phyloP scores from a whole-genome alignment of 1,140 invertebrate genomes.

The Drosophila gunungcola region DNA sequence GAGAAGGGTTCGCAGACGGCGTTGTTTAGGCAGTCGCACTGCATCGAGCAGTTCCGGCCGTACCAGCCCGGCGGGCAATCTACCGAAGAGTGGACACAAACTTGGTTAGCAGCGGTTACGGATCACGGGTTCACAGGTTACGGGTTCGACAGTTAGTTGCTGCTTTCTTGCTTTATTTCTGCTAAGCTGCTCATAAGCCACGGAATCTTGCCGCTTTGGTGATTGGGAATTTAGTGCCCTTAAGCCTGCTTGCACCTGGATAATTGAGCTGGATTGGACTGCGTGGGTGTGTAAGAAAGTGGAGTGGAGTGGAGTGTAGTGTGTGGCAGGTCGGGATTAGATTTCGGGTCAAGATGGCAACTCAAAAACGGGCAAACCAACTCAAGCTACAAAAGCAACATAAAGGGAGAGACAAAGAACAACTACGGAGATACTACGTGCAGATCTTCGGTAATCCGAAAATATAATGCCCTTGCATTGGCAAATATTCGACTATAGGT shows the following conservation, averaged over 20 bases:
- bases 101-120: slow-evolving; percentile 19
- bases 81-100: slow-evolving; percentile 79
- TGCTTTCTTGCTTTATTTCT: slow-evolving; percentile 15
- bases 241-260: slow-evolving; percentile 29
- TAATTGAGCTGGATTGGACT: slow-evolving; percentile 7
- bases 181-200: slow-evolving; percentile 14
- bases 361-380: slow-evolving; percentile 19
- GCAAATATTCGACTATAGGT: neutral
- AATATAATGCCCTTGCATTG: slow-evolving; percentile 40
- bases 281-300: slow-evolving; percentile 18
- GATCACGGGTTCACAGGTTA: slow-evolving; percentile 19
- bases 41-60: slow-evolving; percentile 89
- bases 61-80: slow-evolving; percentile 91
- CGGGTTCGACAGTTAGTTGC: slow-evolving; percentile 41
- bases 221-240: neutral
- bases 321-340: slow-evolving; percentile 15
- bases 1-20: slow-evolving; percentile 91
- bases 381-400: slow-evolving; percentile 29
- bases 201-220: slow-evolving; percentile 1
- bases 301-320: slow-evolving; percentile 5
- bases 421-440: slow-evolving; percentile 30
- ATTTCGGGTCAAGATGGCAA: slow-evolving; percentile 34
- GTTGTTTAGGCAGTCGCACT: slow-evolving; percentile 91
- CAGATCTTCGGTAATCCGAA: slow-evolving; percentile 39
- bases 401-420: slow-evolving; percentile 6